Conservation (phyloP, 2,888 invertebrate genomes). For the Terebella lapidaria region DNA sequence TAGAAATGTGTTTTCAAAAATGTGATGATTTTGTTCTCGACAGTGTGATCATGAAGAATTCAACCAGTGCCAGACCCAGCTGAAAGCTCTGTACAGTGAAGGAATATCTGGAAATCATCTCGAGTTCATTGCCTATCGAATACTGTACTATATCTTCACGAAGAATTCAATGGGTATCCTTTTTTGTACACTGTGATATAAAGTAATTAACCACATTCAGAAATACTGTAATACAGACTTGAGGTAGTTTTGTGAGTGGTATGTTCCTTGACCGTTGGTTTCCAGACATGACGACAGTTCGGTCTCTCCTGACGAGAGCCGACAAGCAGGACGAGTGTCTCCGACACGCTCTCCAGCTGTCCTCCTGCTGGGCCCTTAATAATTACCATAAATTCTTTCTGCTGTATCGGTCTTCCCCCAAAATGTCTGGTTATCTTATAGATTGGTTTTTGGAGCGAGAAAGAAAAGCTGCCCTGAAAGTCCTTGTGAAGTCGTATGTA, state of each 20-base stretch:
- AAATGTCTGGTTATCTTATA: constrained; percentile 94
- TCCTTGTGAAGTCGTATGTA: constrained; percentile 96
- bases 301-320: constrained; percentile 72
- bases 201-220: no score
- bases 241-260: not conserved
- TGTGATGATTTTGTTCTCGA: no score
- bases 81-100: constrained; percentile 79
- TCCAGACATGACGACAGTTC: constrained; percentile 85
- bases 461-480: constrained; percentile 83
- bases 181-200: no score
- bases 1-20: no score
- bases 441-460: constrained; percentile 98
- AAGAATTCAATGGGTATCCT: constrained; percentile 83
- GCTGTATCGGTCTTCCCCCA: constrained; percentile 80
- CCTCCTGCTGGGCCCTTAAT: constrained; percentile 87
- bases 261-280: not conserved
- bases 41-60: constrained; percentile 95
- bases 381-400: constrained; percentile 91
- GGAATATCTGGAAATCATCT: constrained; percentile 57
- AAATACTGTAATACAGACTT: no score
- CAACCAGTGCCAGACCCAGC: constrained; percentile 98
- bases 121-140: constrained; percentile 93
- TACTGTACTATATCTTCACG: constrained; percentile 96
- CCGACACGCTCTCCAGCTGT: constrained; percentile 77
- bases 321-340: constrained; percentile 79